A percentile compares a stretch with the other conserved stretches of the same genome.
phyloP scores from a whole-genome alignment of 2,888 invertebrate genomes.

The Acronicta alni region DNA sequence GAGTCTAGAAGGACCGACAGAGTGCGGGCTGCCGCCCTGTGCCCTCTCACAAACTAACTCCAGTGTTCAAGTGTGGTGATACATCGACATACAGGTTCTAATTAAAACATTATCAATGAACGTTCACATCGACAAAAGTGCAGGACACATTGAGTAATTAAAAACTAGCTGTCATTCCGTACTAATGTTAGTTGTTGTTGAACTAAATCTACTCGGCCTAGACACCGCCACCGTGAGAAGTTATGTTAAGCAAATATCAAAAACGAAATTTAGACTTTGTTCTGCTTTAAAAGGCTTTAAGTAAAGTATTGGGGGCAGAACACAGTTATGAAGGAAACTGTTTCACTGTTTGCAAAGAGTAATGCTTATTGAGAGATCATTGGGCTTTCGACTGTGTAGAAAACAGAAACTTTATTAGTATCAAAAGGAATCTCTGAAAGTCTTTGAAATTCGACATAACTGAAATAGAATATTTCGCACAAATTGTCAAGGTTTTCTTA shows the following conservation, averaged over 20 bases:
- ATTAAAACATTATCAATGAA: slow-evolving; percentile 82
- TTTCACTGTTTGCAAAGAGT: slow-evolving; percentile 20
- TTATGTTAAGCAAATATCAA: slow-evolving; percentile 87
- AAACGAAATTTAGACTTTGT: slow-evolving; percentile 90
- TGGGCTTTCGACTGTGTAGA: slow-evolving; percentile 28
- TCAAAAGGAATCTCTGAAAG: neutral
- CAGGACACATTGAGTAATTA: slow-evolving; percentile 79
- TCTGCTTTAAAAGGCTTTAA: slow-evolving; percentile 81
- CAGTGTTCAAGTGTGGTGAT: slow-evolving; percentile 85
- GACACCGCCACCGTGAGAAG: slow-evolving; percentile 87
- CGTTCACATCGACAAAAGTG: slow-evolving; percentile 85
- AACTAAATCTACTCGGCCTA: slow-evolving; percentile 86
- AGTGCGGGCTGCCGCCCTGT: slow-evolving; percentile 74
- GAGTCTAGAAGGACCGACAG: slow-evolving; percentile 81
- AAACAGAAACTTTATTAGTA: neutral
- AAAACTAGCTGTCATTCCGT: slow-evolving; percentile 87
- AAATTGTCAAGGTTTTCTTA: neutral
- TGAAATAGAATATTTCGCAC: neutral
- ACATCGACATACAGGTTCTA: slow-evolving; percentile 87
- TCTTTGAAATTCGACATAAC: neutral
- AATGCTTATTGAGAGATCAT: neutral
- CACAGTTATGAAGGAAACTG: slow-evolving; percentile 75
- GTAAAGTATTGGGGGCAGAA: slow-evolving; percentile 81
- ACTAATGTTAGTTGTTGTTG: slow-evolving; percentile 77
- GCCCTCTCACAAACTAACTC: slow-evolving; percentile 66